phyloP scores from a whole-genome alignment of 1,140 invertebrate species.

The Palaemon carinicauda region DNA sequence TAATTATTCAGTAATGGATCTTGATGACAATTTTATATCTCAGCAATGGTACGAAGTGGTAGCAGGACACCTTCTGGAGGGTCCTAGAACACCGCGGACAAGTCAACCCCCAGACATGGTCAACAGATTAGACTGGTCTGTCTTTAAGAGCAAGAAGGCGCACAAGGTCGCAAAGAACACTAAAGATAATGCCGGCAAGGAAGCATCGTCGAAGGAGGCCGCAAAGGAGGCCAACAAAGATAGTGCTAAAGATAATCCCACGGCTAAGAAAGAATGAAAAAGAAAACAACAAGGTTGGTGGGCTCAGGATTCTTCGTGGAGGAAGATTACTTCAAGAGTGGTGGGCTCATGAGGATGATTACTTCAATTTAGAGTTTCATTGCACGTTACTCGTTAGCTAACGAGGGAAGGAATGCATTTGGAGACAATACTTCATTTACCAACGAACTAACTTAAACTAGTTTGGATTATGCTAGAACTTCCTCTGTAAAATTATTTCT shows the following conservation, averaged over 20 bases:
- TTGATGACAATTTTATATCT: neutral
- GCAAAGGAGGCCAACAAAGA: neutral
- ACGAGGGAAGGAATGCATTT: no score
- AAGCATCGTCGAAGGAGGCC: neutral
- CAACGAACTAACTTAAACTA: no score
- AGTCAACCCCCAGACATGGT: conserved; percentile 61
- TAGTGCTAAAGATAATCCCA: conserved; percentile 3
- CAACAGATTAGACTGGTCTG: conserved; percentile 65
- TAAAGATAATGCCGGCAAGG: conserved; percentile 25
- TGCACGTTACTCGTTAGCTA: no score
- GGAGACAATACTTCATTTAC: no score
- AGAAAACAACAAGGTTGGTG: no score
- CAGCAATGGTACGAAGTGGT: conserved; percentile 63
- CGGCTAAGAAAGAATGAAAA: conserved; percentile 2
- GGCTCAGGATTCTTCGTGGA: neutral
- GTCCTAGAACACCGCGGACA: conserved; percentile 59
- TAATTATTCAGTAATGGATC: no score
- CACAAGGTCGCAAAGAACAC: conserved; percentile 27
- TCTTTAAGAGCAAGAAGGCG: conserved; percentile 66
- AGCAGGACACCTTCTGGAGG: conserved; percentile 66
- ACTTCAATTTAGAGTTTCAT: no score
- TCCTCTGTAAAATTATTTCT: no score
- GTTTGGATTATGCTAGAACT: no score
- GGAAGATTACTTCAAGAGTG: no score
- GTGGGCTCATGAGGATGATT: no score